phyloP scores from a whole-genome alignment of 92 coral and sea anemone genomes.

The Galaxea fascicularis region DNA sequence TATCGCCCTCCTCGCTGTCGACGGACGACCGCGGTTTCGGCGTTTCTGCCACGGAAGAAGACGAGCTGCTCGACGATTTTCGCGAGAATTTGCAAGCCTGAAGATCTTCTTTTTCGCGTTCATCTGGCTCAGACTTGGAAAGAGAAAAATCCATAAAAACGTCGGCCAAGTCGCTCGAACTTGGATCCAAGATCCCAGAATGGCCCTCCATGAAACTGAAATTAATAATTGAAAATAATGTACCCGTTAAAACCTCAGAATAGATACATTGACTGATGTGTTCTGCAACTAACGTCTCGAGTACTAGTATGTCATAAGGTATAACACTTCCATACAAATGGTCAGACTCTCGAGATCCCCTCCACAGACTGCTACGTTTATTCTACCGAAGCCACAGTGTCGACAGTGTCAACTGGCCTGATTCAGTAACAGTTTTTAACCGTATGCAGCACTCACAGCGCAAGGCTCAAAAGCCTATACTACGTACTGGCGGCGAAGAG shows the following conservation, averaged over 20 bases:
- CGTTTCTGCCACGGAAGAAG: constrained; percentile 11
- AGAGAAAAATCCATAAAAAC: constrained; percentile 50
- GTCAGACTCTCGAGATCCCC: too few species aligned
- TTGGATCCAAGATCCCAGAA: background rate
- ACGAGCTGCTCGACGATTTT: constrained; percentile 13
- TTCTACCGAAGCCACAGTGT: too few species aligned
- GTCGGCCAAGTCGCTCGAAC: constrained; percentile 58
- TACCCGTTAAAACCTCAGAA: background rate
- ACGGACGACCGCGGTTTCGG: constrained; percentile 23
- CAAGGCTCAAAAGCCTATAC: background rate
- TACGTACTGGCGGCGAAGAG: background rate
- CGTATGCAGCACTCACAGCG: too few species aligned
- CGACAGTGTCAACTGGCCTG: too few species aligned
- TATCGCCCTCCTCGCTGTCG: constrained; percentile 50
- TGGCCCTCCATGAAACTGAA: constrained; percentile 43
- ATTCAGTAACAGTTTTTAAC: too few species aligned
- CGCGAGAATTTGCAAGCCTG: constrained; percentile 61
- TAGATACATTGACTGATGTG: background rate
- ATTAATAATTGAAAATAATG: background rate
- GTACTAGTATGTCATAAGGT: too few species aligned
- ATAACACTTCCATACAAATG: too few species aligned
- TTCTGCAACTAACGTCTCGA: background rate
- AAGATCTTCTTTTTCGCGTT: constrained; percentile 17
- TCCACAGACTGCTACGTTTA: too few species aligned
- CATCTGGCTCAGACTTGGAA: constrained; percentile 28